Conservation (phyloP, 2,113 vertebrate genomes). For the Takifugu flavidus region DNA sequence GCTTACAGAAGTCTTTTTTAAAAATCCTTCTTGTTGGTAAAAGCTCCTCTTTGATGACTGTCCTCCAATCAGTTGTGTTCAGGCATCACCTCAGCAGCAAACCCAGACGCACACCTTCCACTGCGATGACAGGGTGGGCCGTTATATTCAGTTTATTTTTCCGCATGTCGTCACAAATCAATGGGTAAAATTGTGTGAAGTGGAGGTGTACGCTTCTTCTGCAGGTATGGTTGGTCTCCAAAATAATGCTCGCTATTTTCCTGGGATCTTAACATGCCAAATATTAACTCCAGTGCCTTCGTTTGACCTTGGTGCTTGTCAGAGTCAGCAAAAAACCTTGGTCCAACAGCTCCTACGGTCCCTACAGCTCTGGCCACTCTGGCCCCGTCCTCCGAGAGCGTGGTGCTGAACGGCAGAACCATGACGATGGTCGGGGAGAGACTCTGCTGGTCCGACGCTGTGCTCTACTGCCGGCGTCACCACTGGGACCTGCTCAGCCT, state of each 20-base stretch:
- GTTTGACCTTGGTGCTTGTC: too few relatives aligned
- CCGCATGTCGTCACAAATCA: not conserved
- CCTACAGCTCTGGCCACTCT: not conserved
- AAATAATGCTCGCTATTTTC: not conserved
- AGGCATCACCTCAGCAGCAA: fast-evolving
- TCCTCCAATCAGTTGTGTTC: slow-evolving; percentile 12
- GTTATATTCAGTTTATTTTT: not conserved
- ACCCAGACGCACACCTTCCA: not conserved
- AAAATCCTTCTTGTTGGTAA: not conserved
- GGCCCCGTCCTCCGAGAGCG: not conserved
- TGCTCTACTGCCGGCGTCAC: slow-evolving; percentile 13
- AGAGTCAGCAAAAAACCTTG: not conserved
- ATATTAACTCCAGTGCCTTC: too few relatives aligned
- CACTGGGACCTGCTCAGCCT: slow-evolving; percentile 27
- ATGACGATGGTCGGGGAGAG: slow-evolving; percentile 7
- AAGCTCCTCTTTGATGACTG: too few relatives aligned
- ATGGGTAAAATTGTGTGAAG: not conserved
- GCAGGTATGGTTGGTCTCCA: slow-evolving; percentile 1
- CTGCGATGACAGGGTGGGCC: slow-evolving; percentile 7
- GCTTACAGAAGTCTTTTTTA: not conserved
- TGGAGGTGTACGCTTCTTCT: slow-evolving; percentile 15
- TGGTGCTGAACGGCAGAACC: not conserved
- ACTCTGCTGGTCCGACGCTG: slow-evolving; percentile 23
- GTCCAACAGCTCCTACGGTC: not conserved
- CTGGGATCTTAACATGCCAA: not conserved